Conservation (phyloP, 2,888 invertebrate species). For the Villa cingulata region DNA sequence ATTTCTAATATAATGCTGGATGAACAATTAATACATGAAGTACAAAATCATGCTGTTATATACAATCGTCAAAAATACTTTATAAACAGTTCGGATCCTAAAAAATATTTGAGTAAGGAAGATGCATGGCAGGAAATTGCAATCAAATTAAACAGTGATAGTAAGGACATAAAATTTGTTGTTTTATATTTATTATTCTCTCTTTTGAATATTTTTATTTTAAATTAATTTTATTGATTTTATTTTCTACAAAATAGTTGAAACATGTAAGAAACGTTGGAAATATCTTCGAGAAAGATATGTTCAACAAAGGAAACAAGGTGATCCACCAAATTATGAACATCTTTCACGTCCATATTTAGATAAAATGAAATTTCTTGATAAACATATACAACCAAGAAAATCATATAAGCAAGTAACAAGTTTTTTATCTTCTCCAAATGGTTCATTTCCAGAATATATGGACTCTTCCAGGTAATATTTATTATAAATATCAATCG, state of each 20-base stretch:
- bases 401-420: conserved; percentile 35
- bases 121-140: conserved; percentile 34
- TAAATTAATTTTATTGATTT: not conserved
- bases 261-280: conserved; percentile 36
- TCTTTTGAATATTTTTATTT: not conserved
- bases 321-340: conserved; percentile 34
- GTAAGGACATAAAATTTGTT: conserved; percentile 22
- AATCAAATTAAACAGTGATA: conserved; percentile 30
- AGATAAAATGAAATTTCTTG: conserved; percentile 36
- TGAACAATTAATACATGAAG: conserved; percentile 34
- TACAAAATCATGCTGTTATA: conserved; percentile 34
- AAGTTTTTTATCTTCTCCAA: conserved; percentile 30
- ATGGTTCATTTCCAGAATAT: conserved; percentile 28
- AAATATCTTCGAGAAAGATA: conserved; percentile 35
- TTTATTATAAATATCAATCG: not conserved
- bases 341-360: conserved; percentile 35
- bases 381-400: conserved; percentile 34
- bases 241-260: conserved; percentile 31
- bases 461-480: conserved; percentile 25
- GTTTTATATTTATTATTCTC: too few species aligned
- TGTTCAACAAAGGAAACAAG: conserved; percentile 35
- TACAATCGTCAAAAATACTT: conserved; percentile 36
- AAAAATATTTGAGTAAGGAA: conserved; percentile 30
- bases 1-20: conserved; percentile 15
- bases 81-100: conserved; percentile 22